phyloP scores from a whole-genome alignment of 1,140 invertebrate genomes.

The Manduca sexta region DNA sequence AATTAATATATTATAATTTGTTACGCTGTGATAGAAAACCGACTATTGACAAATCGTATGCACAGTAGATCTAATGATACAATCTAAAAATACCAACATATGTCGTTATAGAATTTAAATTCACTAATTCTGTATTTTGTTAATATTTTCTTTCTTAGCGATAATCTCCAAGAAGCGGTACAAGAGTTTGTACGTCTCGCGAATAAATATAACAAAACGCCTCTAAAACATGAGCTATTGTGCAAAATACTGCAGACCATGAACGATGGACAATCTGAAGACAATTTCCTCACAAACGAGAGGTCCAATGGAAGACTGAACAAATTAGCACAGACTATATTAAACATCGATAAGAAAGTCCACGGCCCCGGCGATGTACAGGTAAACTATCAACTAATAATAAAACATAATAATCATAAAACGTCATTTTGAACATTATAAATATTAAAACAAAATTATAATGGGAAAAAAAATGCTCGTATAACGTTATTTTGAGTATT shows the following conservation, averaged over 20 bases:
- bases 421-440: no score
- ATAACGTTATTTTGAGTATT: no score
- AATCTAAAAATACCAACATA: no score
- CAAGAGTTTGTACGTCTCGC: conserved; percentile 54
- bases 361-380: conserved; percentile 60
- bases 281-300: conserved; percentile 38
- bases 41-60: no score
- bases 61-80: no score
- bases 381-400: conserved; percentile 31
- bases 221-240: conserved; percentile 74
- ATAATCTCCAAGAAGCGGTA: conserved; percentile 65
- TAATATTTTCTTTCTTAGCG: no score
- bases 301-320: conserved; percentile 30
- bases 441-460: no score
- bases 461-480: no score
- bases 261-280: conserved; percentile 39
- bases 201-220: conserved; percentile 66
- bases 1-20: no score
- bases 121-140: conserved; percentile 5
- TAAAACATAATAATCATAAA: no score
- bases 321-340: conserved; percentile 54
- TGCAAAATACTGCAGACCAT: conserved; percentile 47
- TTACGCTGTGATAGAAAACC: no score
- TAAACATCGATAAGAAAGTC: conserved; percentile 47
- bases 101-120: no score